Percentiles rank a stretch among this genome's conserved stretches.
These are phyloP conservation scores for Rhynchophorus ferrugineus DNA, from an alignment of 1,140 invertebrate species.

Conservation along the genomic window DNA sequence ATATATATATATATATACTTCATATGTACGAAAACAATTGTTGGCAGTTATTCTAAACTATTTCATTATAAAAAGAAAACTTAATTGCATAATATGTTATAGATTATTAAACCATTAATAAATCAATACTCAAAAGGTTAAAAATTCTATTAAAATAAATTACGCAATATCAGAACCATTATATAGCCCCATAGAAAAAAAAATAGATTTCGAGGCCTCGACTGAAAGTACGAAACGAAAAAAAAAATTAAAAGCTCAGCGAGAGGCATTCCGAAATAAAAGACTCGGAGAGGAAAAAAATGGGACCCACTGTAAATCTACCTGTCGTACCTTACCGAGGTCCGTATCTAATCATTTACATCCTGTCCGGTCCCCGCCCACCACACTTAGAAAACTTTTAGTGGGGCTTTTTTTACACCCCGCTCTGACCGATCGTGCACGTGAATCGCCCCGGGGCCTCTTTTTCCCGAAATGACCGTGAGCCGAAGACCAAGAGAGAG, in stretches of 20 bases:
- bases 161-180: neutral
- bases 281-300: slow-evolving; percentile 13
- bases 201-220: neutral
- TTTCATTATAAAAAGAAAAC: no score
- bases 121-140: no score
- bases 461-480: slow-evolving; percentile 25
- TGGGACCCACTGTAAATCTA: slow-evolving; percentile 14
- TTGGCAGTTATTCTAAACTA: no score
- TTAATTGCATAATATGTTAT: no score
- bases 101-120: no score
- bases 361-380: slow-evolving; percentile 29
- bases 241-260: slow-evolving; percentile 19
- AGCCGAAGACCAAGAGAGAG: slow-evolving; percentile 8
- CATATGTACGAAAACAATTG: no score
- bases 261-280: slow-evolving; percentile 13
- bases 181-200: neutral
- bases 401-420: slow-evolving; percentile 30
- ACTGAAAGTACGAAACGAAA: neutral
- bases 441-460: slow-evolving; percentile 30
- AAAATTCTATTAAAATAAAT: neutral
- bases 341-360: slow-evolving; percentile 31
- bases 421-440: slow-evolving; percentile 25
- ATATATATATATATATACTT: no score
- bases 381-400: slow-evolving; percentile 22
- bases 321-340: slow-evolving; percentile 16